Percentiles rank a stretch among this genome's conserved stretches.
Conservation (phyloP, 2,888 invertebrate species). For the Leucophenga maculata region DNA sequence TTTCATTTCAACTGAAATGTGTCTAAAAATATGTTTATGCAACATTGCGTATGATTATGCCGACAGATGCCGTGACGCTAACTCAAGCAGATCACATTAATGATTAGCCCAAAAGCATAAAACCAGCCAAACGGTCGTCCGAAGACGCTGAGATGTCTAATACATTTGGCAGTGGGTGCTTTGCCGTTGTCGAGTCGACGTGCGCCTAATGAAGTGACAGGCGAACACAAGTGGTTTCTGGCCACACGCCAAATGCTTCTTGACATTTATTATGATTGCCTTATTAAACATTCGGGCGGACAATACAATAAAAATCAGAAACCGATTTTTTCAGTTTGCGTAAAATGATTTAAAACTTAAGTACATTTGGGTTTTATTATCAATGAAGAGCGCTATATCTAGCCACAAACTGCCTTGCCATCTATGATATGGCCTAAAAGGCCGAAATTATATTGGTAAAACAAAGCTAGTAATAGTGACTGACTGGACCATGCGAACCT, state of each 20-base stretch:
- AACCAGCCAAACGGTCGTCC: background rate
- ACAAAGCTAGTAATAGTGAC: no score
- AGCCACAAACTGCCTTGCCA: no score
- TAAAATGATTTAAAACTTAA: no score
- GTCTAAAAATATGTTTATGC: constrained; percentile 11
- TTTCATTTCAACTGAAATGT: background rate
- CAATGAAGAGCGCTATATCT: no score
- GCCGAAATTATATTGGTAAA: no score
- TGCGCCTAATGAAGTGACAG: constrained; percentile 21
- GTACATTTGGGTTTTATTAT: no score
- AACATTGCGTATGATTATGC: constrained; percentile 21
- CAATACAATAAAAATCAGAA: background rate
- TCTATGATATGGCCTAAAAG: no score
- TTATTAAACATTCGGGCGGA: constrained; percentile 51
- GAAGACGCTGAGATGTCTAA: background rate
- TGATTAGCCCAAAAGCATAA: constrained; percentile 39
- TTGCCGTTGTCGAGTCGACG: background rate
- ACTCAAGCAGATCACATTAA: constrained; percentile 48
- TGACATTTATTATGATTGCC: constrained; percentile 65
- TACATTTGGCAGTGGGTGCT: background rate
- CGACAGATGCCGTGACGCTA: constrained; percentile 17
- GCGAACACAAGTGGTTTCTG: constrained; percentile 49
- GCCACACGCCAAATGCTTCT: constrained; percentile 57
- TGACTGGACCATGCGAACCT: no score
- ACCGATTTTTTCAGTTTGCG: background rate